Base-by-base conservation (phyloP, 1,140 invertebrate species). In the Drosophila tsacasi region DNA sequence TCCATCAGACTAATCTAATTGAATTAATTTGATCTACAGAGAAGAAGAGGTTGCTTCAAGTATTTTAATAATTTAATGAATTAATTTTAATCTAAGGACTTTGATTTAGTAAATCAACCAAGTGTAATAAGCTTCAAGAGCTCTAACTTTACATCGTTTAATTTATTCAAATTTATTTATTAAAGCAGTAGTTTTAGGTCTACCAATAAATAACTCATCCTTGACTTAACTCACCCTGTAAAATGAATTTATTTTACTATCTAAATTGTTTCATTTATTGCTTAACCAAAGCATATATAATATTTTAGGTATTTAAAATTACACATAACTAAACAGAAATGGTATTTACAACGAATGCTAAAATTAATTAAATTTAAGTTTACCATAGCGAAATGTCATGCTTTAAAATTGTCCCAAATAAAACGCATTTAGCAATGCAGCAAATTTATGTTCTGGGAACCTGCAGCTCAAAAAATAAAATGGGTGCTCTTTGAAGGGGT, bases 361-460 rank as follows among this genome's bases (percentile, higher is more conserved):
- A 23, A 55, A 35, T 17, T 5, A 17, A 35, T 37, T 17, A 23
- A 21, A 37, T 37, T 13, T 7, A 35, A 15, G 17, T 5, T 17
- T 5, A 17, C 0, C 13, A 37, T 58, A 64, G 37, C 9, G 6
- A 23, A 19, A 52, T 19, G n/a, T 7, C 8, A 23, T 1, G n/a
- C 23, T 21, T 5, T 13, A 2, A 0, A 39, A 25, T 63, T n/a
- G 0, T 13, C 9, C n/a, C 2, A 27, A 65, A 61, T 32, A 32
- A 55, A 60, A 30, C 2, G 10, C 30, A 61, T 62, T 65, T 44
- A 7, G 19, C 27, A 65, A 10, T 42, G 2, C 3, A n/a, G 7
- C 4, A 15, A 32, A 61, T 61, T 62, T 60, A 35, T 35, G 60
- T 25, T 61, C n/a, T 8, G 5, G 19, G 5, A 17, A 32, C 10